Evolutionary conservation across 64 coral and sea anemone genomes (phyloP), one percentile per base, ranked within the genome.

Genomic region (Platygyra sinensis): DNA sequence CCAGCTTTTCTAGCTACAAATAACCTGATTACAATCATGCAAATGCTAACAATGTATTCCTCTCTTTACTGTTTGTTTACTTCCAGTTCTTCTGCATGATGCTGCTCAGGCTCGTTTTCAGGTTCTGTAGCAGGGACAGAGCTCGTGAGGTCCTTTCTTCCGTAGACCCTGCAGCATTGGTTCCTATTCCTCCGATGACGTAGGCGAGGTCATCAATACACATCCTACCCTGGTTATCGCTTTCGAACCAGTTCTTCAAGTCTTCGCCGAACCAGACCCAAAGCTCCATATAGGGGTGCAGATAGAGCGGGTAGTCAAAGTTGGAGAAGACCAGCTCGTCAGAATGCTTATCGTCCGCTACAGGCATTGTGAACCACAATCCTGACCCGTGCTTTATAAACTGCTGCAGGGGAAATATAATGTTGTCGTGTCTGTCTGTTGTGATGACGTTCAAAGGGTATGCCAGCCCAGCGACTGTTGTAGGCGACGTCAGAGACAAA

Each of bases 181-280:
- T 5, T 8, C 42, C 42, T 46, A 46, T 46, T 3, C 2, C 52
- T 15, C 78, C 55, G 14, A 8, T 62, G 54, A 62, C 54, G 78
- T 60, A 31, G 27, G 65, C 89, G 32, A 51, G 86, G 11, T 86
- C 89, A 60, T 83, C 89, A 27, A 84, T 80, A 76, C 79, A 86
- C 18, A 86, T 80, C 33, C 72, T 12, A 16, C 89, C 80, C 33
- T 91, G 89, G 24, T 91, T 91, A 50, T 91, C 89, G 1, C 16
- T 3, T 27, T 91, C 89, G 11, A 50, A 22, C 30, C 69, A 84
- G 57, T 91, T 91, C 67, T 67, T 91, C 24, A 85, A 71, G 72
- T 91, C 89, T n/a, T 86, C 72, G 49, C 72, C 89, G 57, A 62
- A 91, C 80, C 89, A 91, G 80, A 91, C 75, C 24, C 72, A 14